Conservation (phyloP, 1,140 invertebrate species). For the Achroia grisella region DNA sequence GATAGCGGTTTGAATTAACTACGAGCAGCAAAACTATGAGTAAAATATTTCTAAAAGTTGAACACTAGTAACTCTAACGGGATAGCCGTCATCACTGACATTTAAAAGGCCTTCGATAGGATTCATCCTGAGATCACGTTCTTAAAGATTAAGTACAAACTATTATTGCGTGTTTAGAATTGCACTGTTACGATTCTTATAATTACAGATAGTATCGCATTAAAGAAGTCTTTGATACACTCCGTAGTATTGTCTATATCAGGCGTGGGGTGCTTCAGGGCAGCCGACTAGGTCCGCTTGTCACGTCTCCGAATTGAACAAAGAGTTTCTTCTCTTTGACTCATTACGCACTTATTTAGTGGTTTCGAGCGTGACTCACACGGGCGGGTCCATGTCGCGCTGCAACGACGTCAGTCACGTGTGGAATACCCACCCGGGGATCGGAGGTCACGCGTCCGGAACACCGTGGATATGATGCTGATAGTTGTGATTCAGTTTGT, state of each 20-base stretch:
- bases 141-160: constrained; percentile 68
- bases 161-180: constrained; percentile 70
- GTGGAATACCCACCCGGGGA: constrained; percentile 69
- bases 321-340: constrained; percentile 24
- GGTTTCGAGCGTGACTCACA: constrained; percentile 37
- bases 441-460: constrained; percentile 81
- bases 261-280: constrained; percentile 38
- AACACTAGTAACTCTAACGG: constrained; percentile 61
- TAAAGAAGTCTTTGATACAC: constrained; percentile 56
- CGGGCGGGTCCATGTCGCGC: constrained; percentile 66
- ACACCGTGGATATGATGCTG: constrained; percentile 84
- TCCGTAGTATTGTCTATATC: constrained; percentile 41
- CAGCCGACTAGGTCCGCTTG: constrained; percentile 33
- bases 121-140: constrained; percentile 70
- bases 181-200: constrained; percentile 58
- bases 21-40: constrained; percentile 60
- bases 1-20: constrained; percentile 53
- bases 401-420: constrained; percentile 68
- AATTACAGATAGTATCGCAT: constrained; percentile 36
- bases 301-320: constrained; percentile 19
- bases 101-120: constrained; percentile 60
- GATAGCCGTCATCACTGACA: constrained; percentile 52
- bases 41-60: constrained; percentile 68
- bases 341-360: constrained; percentile 22
- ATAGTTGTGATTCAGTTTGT: constrained; percentile 87